phyloP scores from a whole-genome alignment of 2,888 invertebrate genomes.

The Anoncus sp. region DNA sequence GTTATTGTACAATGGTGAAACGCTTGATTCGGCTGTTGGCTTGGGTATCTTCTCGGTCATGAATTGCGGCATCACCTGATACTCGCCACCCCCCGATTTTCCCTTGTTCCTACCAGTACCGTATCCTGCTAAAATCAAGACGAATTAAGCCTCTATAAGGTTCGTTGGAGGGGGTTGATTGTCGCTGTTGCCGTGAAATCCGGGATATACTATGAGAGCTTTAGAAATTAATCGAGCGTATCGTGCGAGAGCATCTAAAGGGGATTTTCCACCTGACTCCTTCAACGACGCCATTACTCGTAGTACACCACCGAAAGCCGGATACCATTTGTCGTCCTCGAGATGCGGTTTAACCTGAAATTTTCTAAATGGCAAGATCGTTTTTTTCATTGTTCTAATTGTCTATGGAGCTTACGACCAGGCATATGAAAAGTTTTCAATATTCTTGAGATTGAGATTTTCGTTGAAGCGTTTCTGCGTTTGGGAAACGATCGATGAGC shows the following conservation, averaged over 20 bases:
- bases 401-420: too few relatives aligned
- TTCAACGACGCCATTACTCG: slow-evolving; percentile 82
- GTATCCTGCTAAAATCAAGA: slow-evolving; percentile 54
- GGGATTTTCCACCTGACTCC: slow-evolving; percentile 74
- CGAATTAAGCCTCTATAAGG: slow-evolving; percentile 55
- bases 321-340: slow-evolving; percentile 86
- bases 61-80: slow-evolving; percentile 72
- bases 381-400: slow-evolving; percentile 1
- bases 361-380: slow-evolving; percentile 35
- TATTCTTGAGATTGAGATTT: too few relatives aligned
- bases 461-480: too few relatives aligned
- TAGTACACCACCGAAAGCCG: slow-evolving; percentile 85
- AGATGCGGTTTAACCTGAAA: slow-evolving; percentile 84
- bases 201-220: slow-evolving; percentile 1
- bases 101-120: slow-evolving; percentile 50
- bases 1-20: slow-evolving; percentile 67
- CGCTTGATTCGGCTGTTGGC: slow-evolving; percentile 48
- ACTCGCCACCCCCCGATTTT: slow-evolving; percentile 64
- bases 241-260: slow-evolving; percentile 41
- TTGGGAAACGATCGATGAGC: too few relatives aligned
- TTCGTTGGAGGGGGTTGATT: slow-evolving; percentile 23
- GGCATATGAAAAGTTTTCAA: too few relatives aligned
- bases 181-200: not conserved
- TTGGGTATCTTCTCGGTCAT: slow-evolving; percentile 43
- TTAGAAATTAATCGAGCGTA: slow-evolving; percentile 55